Evolutionary conservation across 2,797 vertebrate species (phyloP), one percentile per base, ranked within the genome.

Genomic region (Buceros bicornis): DNA sequence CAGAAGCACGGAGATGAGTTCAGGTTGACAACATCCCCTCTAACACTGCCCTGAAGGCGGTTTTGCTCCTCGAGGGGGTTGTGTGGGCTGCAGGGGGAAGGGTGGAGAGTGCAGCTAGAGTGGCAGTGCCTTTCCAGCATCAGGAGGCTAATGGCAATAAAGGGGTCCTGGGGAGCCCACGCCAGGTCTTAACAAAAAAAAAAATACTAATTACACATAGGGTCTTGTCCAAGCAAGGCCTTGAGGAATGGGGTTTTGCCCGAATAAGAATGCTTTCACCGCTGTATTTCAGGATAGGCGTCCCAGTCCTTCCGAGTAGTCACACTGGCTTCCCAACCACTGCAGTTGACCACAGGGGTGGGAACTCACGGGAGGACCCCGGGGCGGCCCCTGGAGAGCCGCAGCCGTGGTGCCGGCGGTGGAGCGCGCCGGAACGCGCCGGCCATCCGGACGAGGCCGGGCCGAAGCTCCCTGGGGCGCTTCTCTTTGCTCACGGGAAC

Each of bases 91-190:
- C 4, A 8, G 65, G 26, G 51, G 47, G 21, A 51, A 70, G 14
- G 17, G 5, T 6, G 17, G 14, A 60, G 24, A 33, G 31, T 3
- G 4, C 1, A 1, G 7, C 40, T 16, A 5, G 2, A 16, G 37
- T 8, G 19, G 11, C 62, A 9, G 57, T 4, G 3, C 15, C 13
- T 51, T 35, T 74, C 26, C 58, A 21, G 60, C 4, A 2, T 3
- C 26, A 10, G 35, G 24, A 53, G 70, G 24, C 60, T 26, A 47
- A n/a, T 50, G 64, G 58, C 4, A 11, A 12, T 18, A 6, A 29
- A n/a, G 29, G 10, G 10, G n/a, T 21, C 10, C 28, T 9, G 64
- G 29, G 37, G 28, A 73, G 10, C 69, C 47, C 48, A 0, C 2
- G 11, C 7, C 11, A 22, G 17, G 10, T 47, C 28, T 74, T 12